phyloP scores from a whole-genome alignment of 2,797 vertebrate genomes.

The Lacerta agilis region DNA sequence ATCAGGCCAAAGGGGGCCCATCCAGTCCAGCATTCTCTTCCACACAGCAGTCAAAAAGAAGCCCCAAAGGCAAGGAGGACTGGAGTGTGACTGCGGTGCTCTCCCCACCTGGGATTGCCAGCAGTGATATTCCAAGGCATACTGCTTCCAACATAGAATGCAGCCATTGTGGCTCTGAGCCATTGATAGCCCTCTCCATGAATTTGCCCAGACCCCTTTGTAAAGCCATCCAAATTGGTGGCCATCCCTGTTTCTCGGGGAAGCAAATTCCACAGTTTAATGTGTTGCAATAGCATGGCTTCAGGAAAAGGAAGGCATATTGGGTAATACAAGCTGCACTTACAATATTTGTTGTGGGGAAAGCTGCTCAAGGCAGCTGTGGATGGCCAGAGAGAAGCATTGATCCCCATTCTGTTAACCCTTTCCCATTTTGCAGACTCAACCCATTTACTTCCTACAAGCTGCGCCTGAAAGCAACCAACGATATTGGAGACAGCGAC shows the following conservation, averaged over 20 bases:
- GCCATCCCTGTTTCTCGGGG: not conserved
- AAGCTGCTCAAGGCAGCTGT: not conserved
- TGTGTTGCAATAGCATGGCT: not conserved
- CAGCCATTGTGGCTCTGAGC: no score
- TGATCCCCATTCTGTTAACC: not conserved
- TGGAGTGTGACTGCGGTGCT: no score
- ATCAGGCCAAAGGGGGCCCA: no score
- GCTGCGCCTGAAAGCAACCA: slow-evolving; percentile 89
- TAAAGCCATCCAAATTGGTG: no score
- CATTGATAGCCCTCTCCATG: not conserved
- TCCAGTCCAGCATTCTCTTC: no score
- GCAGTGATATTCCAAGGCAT: no score
- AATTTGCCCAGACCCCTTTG: not conserved
- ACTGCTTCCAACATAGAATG: no score
- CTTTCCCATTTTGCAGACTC: slow-evolving; percentile 73
- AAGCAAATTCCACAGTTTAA: not conserved
- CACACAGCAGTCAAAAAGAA: no score
- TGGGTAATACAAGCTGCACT: accelerated
- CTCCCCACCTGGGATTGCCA: no score
- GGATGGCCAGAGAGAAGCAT: no score
- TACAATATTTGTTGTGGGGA: not conserved
- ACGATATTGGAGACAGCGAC: slow-evolving; percentile 89
- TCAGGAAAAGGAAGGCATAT: accelerated
- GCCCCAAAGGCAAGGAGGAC: no score
- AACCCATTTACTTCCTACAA: slow-evolving; percentile 92